Conservation (phyloP, 2,113 vertebrate species). For the Psilopogon haemacephalus region DNA sequence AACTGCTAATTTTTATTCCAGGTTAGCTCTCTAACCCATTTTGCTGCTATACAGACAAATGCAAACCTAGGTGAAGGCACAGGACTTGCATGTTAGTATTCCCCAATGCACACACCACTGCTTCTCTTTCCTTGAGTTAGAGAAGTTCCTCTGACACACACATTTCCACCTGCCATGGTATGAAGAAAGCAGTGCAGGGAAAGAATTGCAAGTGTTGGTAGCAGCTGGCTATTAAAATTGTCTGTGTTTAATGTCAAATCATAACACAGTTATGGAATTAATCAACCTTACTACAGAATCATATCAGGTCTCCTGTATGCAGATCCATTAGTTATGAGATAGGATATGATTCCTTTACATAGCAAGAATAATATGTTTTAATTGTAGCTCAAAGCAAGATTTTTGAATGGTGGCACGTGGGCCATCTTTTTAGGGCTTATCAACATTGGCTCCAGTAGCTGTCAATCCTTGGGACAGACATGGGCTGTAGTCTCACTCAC, state of each 20-base stretch:
- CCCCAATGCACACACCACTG: not conserved
- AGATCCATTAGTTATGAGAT: not conserved
- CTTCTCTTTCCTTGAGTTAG: not conserved
- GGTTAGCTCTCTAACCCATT: not conserved
- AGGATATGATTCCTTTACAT: not conserved
- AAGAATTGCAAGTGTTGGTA: not conserved
- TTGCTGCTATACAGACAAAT: not conserved
- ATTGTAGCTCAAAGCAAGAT: not conserved
- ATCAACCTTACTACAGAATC: not conserved
- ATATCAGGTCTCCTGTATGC: not conserved
- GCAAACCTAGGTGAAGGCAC: not conserved
- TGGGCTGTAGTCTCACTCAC: not conserved
- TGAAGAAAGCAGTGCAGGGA: rapidly evolving
- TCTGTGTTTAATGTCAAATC: not conserved
- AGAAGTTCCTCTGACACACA: not conserved
- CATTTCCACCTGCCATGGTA: not conserved
- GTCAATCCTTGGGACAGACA: not conserved
- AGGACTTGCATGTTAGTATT: not conserved
- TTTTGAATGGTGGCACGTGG: not conserved
- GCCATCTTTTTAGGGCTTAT: not conserved
- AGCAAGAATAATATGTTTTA: not conserved
- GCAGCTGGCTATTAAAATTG: not conserved
- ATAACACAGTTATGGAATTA: not conserved
- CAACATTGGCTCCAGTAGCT: not conserved
- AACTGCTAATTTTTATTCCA: not conserved